Evolutionary conservation across 2,888 invertebrate species (phyloP), one percentile per base, ranked within the genome.

Genomic region (Cerceris ruficornis): DNA sequence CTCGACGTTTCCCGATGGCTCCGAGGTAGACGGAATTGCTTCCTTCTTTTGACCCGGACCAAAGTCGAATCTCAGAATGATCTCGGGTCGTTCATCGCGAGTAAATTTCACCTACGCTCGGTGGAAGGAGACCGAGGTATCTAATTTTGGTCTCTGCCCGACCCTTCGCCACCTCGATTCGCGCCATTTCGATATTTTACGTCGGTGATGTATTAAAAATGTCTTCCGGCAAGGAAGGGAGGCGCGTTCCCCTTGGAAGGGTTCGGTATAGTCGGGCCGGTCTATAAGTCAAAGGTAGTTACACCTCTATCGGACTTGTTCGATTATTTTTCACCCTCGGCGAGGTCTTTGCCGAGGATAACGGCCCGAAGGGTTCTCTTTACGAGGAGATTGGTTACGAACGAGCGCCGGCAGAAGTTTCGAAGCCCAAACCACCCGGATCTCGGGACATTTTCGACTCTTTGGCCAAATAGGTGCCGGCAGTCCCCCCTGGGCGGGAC

Each of bases 311-410:
- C 81, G 61, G 52, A 46, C 28, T 50, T 14, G 42, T 15, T 79
- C 82, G 69, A 84, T 83, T 83, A 85, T 82, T 81, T 84, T 82
- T 85, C 82, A 78, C 72, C 75, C 65, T 62, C 14, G 69, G 50
- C 41, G 42, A 71, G 60, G 14, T 75, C 75, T 85, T 85, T 74
- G 69, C 75, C 28, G 80, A 74, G 70, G 69, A 66, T 64, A 72
- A 77, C 77, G 77, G 72, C 39, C 57, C 75, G 67, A 73, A 59
- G 77, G 71, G 62, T 77, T 74, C 75, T 75, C 73, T 77, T 84
- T 84, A 82, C 77, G 80, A 77, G 85, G 58, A 77, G 67, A 84
- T 83, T 79, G 81, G 76, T 61, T 72, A 61, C 61, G 71, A 58
- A 70, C 75, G 75, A 70, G 50, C 80, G 59, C 39, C 11, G 49